Evolutionary conservation across 2,888 invertebrate species (phyloP), one percentile per base, ranked within the genome.

Genomic region (Ornithoptera alexandrae): DNA sequence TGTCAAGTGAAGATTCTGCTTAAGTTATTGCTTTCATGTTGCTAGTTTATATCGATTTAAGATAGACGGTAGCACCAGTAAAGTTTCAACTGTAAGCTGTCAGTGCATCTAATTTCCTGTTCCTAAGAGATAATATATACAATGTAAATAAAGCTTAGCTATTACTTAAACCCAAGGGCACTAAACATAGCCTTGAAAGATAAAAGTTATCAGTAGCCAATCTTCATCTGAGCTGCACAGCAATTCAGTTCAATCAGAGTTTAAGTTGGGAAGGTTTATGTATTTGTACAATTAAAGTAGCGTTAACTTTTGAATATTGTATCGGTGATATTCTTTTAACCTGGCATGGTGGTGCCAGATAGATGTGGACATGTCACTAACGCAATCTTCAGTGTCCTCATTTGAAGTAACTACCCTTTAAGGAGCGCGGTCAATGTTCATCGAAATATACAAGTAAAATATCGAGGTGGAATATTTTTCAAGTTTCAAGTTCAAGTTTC

Each of bases 331-430:
- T 80, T 77, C 78, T 75, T 71, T 70, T 76, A 72, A 77, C 78
- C 78, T 22, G 72, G 76, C 72, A 79, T 77, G 76, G 75, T 76
- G 75, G 75, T 76, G 77, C 39, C 20, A 53, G 18, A 69, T 72
- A 74, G 69, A 80, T 77, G 79, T 81, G 79, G 79, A 77, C 74
- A 79, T 82, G 84, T 85, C 84, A 85, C 78, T 75, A 75, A 75
- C 74, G 74, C 71, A 70, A 77, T 73, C 74, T 75, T 75, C 75
- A 69, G 74, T 70, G 74, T 76, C 22, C 73, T 74, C 72, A 77
- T 76, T 78, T 75, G 70, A 73, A 71, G 67, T 74, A 77, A 77
- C 73, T 73, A 71, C 75, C 69, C 75, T 65, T 62, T n/a, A 36
- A 74, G 74, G 77, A 73, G 30, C 7, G 36, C 64, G 64, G 59